Evolutionary conservation across 2,888 invertebrate genomes (phyloP), one percentile per base, ranked within the genome.

Genomic region (Caenorhabditis wallacei): DNA sequence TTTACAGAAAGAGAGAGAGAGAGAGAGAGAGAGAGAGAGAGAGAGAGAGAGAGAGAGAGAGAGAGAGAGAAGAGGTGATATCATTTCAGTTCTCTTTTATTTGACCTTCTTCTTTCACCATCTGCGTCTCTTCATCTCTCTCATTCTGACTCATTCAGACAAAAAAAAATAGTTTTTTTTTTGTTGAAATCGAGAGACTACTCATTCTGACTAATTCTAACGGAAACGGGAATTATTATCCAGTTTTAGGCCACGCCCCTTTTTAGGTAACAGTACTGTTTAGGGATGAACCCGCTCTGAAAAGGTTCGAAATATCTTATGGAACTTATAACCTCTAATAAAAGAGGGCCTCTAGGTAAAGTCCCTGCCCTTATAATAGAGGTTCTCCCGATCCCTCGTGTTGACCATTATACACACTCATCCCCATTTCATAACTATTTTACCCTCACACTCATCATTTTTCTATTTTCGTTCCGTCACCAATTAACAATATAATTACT

Each of bases 11-110:
- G 3, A 30, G 30, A 30, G 30, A 30, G 30, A 30, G 30, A 30
- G 30, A 30, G 30, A 30, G 30, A 30, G 30, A 30, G 30, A 30
- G 30, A 30, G 40, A 51, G 30, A 20, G 11, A 13, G 7, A n/a
- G 35, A 53, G 66, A 66, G 3, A 30, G 30, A 30, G 30, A 30
- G 30, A 30, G 30, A 30, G 30, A 30, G 30, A 30, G 30, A 30
- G 30, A 30, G 30, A 30, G 30, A 30, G 40, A 51, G 30, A 20
- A 18, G 16, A 16, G 26, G 35, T 66, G 66, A 66, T 66, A 66
- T 66, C 66, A 66, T 53, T 64, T 53, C 53, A 66, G 51, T 66
- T 63, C 63, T 30, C 46, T 48, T 64, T 35, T 64, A 64, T 64
- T 66, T 66, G 66, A 66, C 66, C 66, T 66, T 66, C 51, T 46